A percentile compares a stretch with the other conserved stretches of the same genome.
These are phyloP conservation scores for Muscicapa striata DNA, from an alignment of 2,797 vertebrate species.

Conservation along the genomic window DNA sequence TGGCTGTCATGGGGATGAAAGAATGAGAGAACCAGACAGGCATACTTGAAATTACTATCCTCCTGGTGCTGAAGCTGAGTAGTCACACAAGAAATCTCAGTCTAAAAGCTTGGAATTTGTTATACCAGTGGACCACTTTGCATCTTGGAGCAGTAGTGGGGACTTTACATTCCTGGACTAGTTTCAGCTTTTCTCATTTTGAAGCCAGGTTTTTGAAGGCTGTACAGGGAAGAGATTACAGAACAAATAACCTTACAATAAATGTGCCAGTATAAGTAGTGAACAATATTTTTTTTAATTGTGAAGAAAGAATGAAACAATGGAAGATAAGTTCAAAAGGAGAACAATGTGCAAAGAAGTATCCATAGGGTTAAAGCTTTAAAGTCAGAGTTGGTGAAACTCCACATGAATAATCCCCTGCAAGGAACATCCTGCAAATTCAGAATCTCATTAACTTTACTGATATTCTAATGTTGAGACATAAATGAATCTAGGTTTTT, in stretches of 20 bases:
- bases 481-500: neutral
- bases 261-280: neutral
- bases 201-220: neutral
- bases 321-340: neutral
- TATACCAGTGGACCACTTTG: neutral
- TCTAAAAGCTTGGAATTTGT: neutral
- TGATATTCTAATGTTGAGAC: neutral
- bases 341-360: neutral
- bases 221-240: neutral
- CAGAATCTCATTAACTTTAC: constrained; percentile 5
- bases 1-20: neutral
- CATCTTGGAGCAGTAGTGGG: neutral
- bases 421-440: neutral
- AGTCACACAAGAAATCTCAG: neutral
- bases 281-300: neutral
- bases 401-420: neutral
- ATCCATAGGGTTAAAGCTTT: neutral
- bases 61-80: neutral
- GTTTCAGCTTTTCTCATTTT: neutral
- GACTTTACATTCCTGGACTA: neutral
- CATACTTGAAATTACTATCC: neutral
- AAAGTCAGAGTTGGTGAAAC: neutral
- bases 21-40: neutral
- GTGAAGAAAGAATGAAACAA: neutral
- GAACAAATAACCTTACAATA: neutral